Percentiles rank a stretch among this genome's conserved stretches.
phyloP scores from a whole-genome alignment of 2,888 invertebrate genomes.

The Dryobotodes eremita region DNA sequence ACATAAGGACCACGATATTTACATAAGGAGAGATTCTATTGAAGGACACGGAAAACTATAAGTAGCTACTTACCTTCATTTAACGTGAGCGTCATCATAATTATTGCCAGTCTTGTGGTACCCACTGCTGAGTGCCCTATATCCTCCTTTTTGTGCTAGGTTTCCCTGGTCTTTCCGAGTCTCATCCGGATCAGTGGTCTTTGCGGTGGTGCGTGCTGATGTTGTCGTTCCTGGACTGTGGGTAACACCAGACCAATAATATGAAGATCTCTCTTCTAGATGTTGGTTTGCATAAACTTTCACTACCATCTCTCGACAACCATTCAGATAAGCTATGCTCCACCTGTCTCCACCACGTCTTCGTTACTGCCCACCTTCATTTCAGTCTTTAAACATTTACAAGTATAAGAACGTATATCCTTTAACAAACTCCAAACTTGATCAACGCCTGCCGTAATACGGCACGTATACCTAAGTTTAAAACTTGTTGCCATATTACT shows the following conservation, averaged over 20 bases:
- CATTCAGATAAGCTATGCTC: not conserved
- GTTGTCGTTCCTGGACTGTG: too few relatives aligned
- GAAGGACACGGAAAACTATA: not conserved
- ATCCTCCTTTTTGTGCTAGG: not conserved
- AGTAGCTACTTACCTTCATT: not conserved
- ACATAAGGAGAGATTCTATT: too few relatives aligned
- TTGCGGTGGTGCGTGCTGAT: too few relatives aligned
- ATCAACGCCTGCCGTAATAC: slow-evolving; percentile 64
- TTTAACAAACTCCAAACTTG: slow-evolving; percentile 60
- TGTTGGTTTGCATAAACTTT: not conserved
- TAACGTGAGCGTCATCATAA: not conserved
- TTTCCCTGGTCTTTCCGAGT: too few relatives aligned
- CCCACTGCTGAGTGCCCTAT: not conserved
- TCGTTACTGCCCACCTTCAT: not conserved
- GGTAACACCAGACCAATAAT: too few relatives aligned
- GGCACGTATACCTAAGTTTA: slow-evolving; percentile 54
- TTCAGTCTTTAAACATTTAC: not conserved
- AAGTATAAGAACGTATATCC: slow-evolving; percentile 11
- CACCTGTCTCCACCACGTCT: not conserved
- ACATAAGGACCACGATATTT: not conserved
- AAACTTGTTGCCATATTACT: slow-evolving; percentile 70
- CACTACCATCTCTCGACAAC: not conserved
- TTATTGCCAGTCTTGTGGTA: too few relatives aligned
- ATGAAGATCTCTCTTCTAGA: too few relatives aligned
- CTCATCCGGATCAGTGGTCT: not conserved